phyloP scores from a whole-genome alignment of 2,797 vertebrate species.

The Hypotaenidia philippensis region DNA sequence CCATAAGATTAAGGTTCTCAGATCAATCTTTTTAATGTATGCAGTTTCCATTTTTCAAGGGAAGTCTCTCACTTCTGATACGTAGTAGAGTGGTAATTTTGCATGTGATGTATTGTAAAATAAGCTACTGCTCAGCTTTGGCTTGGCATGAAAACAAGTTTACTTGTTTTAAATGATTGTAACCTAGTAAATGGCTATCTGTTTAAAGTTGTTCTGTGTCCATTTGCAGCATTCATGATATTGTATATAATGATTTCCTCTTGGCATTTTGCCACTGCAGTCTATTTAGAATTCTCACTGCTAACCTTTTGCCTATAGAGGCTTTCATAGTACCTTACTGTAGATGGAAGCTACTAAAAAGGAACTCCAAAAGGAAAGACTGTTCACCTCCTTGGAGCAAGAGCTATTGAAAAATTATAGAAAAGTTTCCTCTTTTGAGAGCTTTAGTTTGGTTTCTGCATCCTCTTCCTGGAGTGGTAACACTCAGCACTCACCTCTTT shows the following conservation, averaged over 20 bases:
- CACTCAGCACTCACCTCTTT: background rate
- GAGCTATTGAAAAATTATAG: background rate
- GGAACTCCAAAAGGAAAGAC: background rate
- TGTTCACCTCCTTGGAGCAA: background rate
- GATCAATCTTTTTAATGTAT: background rate
- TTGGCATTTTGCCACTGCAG: background rate
- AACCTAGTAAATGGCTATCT: background rate
- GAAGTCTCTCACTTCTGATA: background rate
- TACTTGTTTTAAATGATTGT: background rate
- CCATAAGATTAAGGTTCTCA: background rate
- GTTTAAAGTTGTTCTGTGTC: background rate
- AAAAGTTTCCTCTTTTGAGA: background rate
- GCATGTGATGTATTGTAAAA: background rate
- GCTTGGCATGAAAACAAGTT: background rate
- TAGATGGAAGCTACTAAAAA: background rate
- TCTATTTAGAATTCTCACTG: background rate
- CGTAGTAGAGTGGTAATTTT: background rate
- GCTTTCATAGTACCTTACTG: background rate
- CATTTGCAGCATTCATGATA: background rate
- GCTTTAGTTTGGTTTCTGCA: background rate
- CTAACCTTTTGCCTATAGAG: background rate
- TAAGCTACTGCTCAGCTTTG: background rate
- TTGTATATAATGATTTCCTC: background rate
- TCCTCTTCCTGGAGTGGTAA: background rate
- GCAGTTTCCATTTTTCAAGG: background rate